Evolutionary conservation across 37 sponge, comb jelly and placozoan species (phyloP).

Genomic region (Agelas oroides): DNA sequence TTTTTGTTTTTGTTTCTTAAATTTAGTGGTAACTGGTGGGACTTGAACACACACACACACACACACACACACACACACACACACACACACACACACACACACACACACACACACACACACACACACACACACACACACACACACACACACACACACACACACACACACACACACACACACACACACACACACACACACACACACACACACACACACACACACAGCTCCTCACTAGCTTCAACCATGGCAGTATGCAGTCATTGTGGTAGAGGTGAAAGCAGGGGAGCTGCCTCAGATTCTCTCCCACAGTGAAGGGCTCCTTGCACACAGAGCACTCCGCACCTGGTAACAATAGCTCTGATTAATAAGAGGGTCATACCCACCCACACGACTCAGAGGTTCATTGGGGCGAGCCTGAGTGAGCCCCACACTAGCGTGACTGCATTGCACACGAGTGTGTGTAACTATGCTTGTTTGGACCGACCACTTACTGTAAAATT

Average conservation of each 20-base stretch:
- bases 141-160: conserved; percentile 15
- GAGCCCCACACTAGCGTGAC: too few relatives aligned
- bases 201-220: conserved; percentile 2
- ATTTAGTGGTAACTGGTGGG: too few relatives aligned
- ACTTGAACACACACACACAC: too few relatives aligned
- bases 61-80: too few relatives aligned
- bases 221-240: conserved; percentile 76
- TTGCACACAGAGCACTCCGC: conserved; percentile 89
- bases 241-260: conserved; percentile 92
- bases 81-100: not conserved
- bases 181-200: conserved; percentile 29
- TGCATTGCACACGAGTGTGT: too few relatives aligned
- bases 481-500: too few relatives aligned
- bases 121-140: conserved; percentile 32
- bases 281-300: conserved; percentile 75
- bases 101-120: conserved; percentile 18
- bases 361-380: too few relatives aligned
- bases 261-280: conserved; percentile 89
- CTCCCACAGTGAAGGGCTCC: conserved; percentile 72
- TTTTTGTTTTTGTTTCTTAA: too few relatives aligned
- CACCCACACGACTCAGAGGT: too few relatives aligned
- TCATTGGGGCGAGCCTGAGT: too few relatives aligned
- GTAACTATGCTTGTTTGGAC: too few relatives aligned
- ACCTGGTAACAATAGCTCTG: too few relatives aligned
- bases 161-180: conserved; percentile 40